Percentiles rank a stretch among this genome's conserved stretches.
Evolutionary conservation across 2,888 invertebrate species (phyloP).

Genomic region (Drosophila affinis): DNA sequence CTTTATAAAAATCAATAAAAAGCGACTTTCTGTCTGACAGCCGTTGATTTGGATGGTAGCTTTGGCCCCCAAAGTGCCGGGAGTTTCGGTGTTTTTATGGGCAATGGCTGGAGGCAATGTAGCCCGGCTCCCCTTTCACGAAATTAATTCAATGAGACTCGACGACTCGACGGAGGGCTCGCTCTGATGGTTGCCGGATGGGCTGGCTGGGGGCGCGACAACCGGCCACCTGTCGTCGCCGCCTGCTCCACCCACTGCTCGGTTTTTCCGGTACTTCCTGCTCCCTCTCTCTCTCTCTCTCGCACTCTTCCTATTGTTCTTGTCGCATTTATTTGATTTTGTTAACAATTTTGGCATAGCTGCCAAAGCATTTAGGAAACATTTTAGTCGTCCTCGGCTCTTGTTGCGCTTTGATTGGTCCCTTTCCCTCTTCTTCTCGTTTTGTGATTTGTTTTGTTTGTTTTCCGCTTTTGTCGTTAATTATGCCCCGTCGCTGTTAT

Average conservation of each 20-base stretch:
- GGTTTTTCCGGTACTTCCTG: slow-evolving; percentile 34
- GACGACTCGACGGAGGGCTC: slow-evolving; percentile 17
- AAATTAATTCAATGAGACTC: slow-evolving; percentile 60
- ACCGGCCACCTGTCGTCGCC: slow-evolving; percentile 73
- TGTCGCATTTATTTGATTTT: slow-evolving; percentile 67
- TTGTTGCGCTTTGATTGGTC: slow-evolving; percentile 46
- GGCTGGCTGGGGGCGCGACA: slow-evolving; percentile 37
- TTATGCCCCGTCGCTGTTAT: slow-evolving; percentile 43
- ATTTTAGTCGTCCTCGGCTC: slow-evolving; percentile 33
- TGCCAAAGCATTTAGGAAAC: slow-evolving; percentile 64
- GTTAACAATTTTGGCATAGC: slow-evolving; percentile 64
- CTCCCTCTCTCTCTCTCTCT: slow-evolving; percentile 6
- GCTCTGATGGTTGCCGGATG: slow-evolving; percentile 4
- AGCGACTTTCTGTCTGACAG: slow-evolving; percentile 60
- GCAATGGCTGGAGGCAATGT: slow-evolving; percentile 9
- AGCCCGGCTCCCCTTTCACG: background rate
- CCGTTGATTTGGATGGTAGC: slow-evolving; percentile 67
- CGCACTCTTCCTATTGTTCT: slow-evolving; percentile 14
- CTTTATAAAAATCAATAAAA: slow-evolving; percentile 73
- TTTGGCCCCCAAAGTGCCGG: slow-evolving; percentile 28
- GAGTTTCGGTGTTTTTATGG: slow-evolving; percentile 9
- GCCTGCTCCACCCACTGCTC: slow-evolving; percentile 14
- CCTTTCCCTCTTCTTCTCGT: background rate
- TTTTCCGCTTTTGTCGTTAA: slow-evolving; percentile 44
- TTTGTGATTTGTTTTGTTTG: slow-evolving; percentile 31